phyloP scores from a whole-genome alignment of 1,140 invertebrate species.

The Helicoverpa zea region DNA sequence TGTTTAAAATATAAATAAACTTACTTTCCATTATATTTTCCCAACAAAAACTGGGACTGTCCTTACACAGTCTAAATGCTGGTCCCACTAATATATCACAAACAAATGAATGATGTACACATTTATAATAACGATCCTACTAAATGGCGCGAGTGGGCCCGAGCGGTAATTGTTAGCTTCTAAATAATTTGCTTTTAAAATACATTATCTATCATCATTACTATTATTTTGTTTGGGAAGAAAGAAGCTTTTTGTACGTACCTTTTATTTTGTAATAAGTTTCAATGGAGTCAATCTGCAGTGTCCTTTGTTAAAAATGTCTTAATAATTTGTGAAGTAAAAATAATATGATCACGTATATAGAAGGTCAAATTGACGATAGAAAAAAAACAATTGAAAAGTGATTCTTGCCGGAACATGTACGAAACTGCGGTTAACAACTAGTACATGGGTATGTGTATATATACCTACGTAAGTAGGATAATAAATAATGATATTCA shows the following conservation, averaged over 20 bases:
- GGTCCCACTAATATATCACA: conserved; percentile 5
- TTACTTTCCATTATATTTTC: not conserved
- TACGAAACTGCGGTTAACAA: no score
- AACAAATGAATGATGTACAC: conserved; percentile 36
- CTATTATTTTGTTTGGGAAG: not conserved
- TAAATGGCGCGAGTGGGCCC: conserved; percentile 14
- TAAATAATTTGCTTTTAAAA: conserved; percentile 22
- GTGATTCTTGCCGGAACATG: no score
- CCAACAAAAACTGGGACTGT: not conserved
- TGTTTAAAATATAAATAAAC: no score
- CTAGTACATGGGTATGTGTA: no score
- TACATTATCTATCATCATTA: conserved; percentile 1
- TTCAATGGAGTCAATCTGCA: not conserved
- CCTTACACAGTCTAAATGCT: not conserved
- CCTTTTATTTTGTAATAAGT: not conserved
- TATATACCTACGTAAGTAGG: no score
- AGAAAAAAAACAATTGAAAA: no score
- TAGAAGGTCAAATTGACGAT: no score
- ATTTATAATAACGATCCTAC: conserved; percentile 19
- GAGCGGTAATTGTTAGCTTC: conserved; percentile 21
- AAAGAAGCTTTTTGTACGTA: not conserved
- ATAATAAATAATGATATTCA: no score
- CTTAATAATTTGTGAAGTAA: no score
- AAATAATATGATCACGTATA: no score
- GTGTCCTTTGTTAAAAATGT: not conserved